Evolutionary conservation across 2,113 vertebrate genomes (phyloP).

Genomic region (Neolamprologus caudopunctatus): DNA sequence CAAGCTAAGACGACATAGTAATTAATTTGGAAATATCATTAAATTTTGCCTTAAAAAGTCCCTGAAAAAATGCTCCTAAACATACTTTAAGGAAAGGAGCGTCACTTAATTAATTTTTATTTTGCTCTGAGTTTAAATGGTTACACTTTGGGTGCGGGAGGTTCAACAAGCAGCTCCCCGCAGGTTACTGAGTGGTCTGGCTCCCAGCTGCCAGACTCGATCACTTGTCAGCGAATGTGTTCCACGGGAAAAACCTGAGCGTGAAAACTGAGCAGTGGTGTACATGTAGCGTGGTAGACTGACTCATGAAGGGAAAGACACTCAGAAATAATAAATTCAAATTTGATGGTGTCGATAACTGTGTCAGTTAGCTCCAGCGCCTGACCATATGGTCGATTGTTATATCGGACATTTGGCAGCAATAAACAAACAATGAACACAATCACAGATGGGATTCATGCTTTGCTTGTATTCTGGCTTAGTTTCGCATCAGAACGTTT

Average conservation of each 20-base stretch:
- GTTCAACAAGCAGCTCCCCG: background rate
- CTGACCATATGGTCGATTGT: background rate
- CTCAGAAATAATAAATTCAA: background rate
- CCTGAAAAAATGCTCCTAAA: background rate
- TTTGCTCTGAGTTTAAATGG: background rate
- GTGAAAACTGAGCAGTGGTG: background rate
- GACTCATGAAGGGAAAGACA: background rate
- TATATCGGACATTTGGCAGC: background rate
- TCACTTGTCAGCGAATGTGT: constrained; percentile 2
- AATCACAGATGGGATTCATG: background rate
- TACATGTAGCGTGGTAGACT: background rate
- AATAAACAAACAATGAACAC: background rate
- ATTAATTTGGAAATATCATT: background rate
- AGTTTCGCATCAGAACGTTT: background rate
- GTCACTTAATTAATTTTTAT: background rate
- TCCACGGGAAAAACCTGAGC: background rate
- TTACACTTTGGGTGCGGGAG: background rate
- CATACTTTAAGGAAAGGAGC: background rate
- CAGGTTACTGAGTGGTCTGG: constrained; percentile 3
- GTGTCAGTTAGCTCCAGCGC: background rate
- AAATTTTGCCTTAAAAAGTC: background rate
- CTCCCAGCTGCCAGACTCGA: constrained; percentile 21
- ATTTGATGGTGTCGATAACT: background rate
- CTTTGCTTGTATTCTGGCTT: background rate
- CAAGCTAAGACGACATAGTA: background rate